A percentile compares a stretch with the other conserved stretches of the same genome.
Evolutionary conservation across 92 coral and sea anemone genomes (phyloP).

Genomic region (Pocillopora grandis): DNA sequence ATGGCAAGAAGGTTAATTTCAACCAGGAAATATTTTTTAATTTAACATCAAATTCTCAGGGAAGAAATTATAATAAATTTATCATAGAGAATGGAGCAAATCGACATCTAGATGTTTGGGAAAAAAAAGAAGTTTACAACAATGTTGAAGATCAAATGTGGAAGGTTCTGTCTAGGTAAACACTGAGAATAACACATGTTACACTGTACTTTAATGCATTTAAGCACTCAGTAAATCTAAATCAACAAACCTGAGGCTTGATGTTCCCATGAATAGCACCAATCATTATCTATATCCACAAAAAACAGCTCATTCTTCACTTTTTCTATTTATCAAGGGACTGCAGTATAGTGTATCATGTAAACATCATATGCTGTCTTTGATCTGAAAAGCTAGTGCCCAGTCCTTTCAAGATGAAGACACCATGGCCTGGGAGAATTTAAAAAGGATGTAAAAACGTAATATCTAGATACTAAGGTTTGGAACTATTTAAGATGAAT

Average conservation of each 20-base stretch:
- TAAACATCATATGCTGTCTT: neutral
- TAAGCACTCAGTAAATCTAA: neutral
- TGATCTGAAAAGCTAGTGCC: neutral
- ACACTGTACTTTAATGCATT: neutral
- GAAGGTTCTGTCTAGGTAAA: neutral
- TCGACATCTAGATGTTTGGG: too few relatives aligned
- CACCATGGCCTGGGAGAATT: neutral
- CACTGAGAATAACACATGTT: neutral
- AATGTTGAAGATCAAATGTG: too few relatives aligned
- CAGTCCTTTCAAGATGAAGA: neutral
- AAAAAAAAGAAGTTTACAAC: too few relatives aligned
- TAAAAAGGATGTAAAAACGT: neutral
- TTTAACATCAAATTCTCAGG: too few relatives aligned
- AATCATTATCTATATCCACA: conserved; percentile 8
- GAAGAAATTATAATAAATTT: too few relatives aligned
- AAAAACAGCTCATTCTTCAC: neutral
- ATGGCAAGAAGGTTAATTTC: too few relatives aligned
- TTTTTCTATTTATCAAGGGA: neutral
- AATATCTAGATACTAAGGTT: too few relatives aligned
- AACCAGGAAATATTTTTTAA: too few relatives aligned
- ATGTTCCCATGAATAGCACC: neutral
- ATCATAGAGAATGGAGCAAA: too few relatives aligned
- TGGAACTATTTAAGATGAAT: too few relatives aligned
- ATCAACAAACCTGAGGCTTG: conserved; percentile 30
- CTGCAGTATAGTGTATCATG: neutral